Evolutionary conservation across 1,140 invertebrate genomes (phyloP).

Genomic region (Drosophila sp.): DNA sequence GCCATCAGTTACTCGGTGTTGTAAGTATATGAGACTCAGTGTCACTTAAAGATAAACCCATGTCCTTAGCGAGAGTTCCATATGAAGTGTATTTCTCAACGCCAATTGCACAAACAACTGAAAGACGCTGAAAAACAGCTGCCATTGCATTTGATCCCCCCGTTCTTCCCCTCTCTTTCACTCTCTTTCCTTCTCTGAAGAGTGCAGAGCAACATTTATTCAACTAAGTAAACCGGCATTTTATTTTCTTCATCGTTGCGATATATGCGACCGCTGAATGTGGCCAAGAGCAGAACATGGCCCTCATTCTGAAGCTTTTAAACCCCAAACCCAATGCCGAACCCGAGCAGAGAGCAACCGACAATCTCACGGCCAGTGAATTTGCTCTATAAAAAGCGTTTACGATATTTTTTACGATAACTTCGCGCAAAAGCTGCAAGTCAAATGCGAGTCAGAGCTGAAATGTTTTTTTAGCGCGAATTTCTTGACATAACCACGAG

Average conservation of each 20-base stretch:
- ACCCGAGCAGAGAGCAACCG: neutral
- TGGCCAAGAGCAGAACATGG: constrained; percentile 25
- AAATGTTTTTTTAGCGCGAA: constrained; percentile 62
- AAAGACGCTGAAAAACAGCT: constrained; percentile 21
- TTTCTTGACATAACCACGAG: constrained; percentile 52
- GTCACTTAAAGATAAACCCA: constrained; percentile 2
- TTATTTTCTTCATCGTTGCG: constrained; percentile 65
- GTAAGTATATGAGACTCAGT: constrained; percentile 6
- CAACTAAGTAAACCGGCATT: constrained; percentile 76
- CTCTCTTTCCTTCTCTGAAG: constrained; percentile 12
- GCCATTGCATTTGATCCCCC: neutral
- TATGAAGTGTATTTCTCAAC: constrained; percentile 28
- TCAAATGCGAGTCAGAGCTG: constrained; percentile 65
- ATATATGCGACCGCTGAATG: constrained; percentile 67
- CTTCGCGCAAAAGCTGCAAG: constrained; percentile 63
- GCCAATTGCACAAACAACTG: constrained; percentile 43
- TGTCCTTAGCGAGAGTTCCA: neutral
- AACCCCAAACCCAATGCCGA: neutral
- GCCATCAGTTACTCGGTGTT: constrained; percentile 11
- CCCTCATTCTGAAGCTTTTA: constrained; percentile 1
- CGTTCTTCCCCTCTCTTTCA: constrained; percentile 1
- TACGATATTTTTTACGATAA: constrained; percentile 74
- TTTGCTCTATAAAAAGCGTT: constrained; percentile 58
- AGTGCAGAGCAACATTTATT: constrained; percentile 57
- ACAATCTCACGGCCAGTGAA: constrained; percentile 31